A percentile compares a stretch with the other conserved stretches of the same genome.
phyloP scores from a whole-genome alignment of 2,888 invertebrate species.

The Sinhomidia bicolor region DNA sequence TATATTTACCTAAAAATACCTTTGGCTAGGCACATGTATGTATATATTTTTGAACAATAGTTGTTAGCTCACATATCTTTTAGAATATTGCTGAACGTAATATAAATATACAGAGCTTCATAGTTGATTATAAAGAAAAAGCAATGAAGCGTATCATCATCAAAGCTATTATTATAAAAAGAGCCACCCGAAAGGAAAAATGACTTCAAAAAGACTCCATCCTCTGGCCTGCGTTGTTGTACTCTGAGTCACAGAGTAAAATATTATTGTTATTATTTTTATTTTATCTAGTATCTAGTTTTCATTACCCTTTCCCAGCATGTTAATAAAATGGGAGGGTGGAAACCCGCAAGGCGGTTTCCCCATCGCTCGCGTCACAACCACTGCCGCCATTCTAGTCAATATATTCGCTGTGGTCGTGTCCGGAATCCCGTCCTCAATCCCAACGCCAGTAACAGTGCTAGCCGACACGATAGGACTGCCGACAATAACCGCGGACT shows the following conservation, averaged over 20 bases:
- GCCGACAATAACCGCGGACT: conserved; percentile 35
- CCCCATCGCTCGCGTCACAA: conserved; percentile 14
- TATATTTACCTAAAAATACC: too few relatives aligned
- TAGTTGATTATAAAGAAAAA: conserved; percentile 10
- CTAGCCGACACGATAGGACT: conserved; percentile 35
- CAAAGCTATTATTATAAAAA: conserved; percentile 50
- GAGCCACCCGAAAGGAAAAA: background rate
- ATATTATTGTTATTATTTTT: background rate
- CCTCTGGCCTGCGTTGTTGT: background rate
- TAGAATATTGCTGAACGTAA: too few relatives aligned
- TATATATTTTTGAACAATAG: too few relatives aligned
- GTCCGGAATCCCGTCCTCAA: conserved; percentile 51
- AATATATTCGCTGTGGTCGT: conserved; percentile 53
- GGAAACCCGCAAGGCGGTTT: conserved; percentile 51
- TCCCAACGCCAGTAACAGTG: conserved; percentile 49
- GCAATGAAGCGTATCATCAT: conserved; percentile 44
- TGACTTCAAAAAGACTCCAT: conserved; percentile 29
- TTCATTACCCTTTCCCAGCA: conserved; percentile 22
- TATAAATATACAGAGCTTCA: too few relatives aligned
- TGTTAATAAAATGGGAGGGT: conserved; percentile 65
- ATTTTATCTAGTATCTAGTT: too few relatives aligned
- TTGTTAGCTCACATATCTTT: too few relatives aligned
- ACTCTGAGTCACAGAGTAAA: background rate
- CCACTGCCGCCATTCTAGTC: conserved; percentile 58
- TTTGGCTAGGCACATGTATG: too few relatives aligned